Percentiles rank a stretch among this genome's conserved stretches.
Conservation (phyloP, 2,113 vertebrate genomes). For the Clarias magur region DNA sequence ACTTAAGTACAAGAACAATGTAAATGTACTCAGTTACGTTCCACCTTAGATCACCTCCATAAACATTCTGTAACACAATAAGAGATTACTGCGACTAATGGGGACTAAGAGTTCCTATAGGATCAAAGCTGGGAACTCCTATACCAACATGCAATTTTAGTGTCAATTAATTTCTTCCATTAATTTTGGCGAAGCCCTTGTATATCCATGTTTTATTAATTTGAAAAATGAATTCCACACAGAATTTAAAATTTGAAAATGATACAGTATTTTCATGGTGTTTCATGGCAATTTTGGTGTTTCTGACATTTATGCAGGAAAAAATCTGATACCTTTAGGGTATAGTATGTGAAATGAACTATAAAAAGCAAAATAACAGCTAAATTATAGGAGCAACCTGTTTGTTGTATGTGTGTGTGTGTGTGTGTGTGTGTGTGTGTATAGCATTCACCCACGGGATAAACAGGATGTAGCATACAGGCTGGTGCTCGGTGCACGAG, state of each 20-base stretch:
- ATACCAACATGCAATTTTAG: too few relatives aligned
- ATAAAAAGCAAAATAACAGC: neutral
- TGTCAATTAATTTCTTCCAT: too few relatives aligned
- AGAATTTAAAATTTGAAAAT: neutral
- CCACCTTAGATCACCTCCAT: too few relatives aligned
- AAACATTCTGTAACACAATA: too few relatives aligned
- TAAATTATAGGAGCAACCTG: neutral
- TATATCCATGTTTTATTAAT: neutral
- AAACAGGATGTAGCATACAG: constrained; percentile 83
- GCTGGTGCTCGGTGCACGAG: constrained; percentile 82
- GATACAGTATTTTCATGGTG: neutral
- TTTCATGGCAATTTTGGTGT: neutral
- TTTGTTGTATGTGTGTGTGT: neutral
- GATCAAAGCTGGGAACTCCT: too few relatives aligned
- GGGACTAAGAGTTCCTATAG: too few relatives aligned
- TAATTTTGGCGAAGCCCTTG: too few relatives aligned
- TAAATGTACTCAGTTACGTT: too few relatives aligned
- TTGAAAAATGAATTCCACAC: neutral
- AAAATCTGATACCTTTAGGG: neutral
- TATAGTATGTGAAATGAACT: neutral
- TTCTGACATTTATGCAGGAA: neutral
- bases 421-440: neutral
- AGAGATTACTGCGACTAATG: too few relatives aligned
- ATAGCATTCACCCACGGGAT: constrained; percentile 85
- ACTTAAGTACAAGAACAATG: too few relatives aligned